These are phyloP conservation scores for Zapus hudsonius DNA, from an alignment of 2,113 vertebrate species.

Conservation along the genomic window DNA sequence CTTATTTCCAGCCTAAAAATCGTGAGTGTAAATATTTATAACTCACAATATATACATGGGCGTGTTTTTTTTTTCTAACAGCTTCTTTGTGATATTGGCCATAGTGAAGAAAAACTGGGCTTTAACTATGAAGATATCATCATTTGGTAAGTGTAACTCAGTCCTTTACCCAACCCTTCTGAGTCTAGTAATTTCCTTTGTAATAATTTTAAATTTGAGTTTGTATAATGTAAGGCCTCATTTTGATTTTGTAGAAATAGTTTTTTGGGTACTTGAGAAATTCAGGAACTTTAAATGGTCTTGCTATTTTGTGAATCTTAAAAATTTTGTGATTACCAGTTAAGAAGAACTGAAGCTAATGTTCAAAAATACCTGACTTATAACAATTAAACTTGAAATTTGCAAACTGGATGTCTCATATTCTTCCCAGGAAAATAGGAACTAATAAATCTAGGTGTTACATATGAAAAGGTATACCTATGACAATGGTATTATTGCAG, in stretches of 20 bases:
- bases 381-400: slow-evolving; percentile 33
- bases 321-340: slow-evolving; percentile 30
- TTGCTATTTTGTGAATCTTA: background rate
- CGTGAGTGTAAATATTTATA: background rate
- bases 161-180: background rate
- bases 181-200: slow-evolving; percentile 29
- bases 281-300: background rate
- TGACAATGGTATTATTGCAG: background rate
- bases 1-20: slow-evolving; percentile 26
- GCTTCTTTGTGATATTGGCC: slow-evolving; percentile 96
- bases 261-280: slow-evolving; percentile 19
- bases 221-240: background rate
- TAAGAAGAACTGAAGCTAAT: slow-evolving; percentile 38
- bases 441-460: background rate
- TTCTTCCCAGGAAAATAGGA: background rate
- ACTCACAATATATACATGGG: background rate
- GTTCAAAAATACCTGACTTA: background rate
- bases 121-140: slow-evolving; percentile 99
- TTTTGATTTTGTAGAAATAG: slow-evolving; percentile 37
- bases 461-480: background rate
- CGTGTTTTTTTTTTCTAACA: slow-evolving; percentile 80
- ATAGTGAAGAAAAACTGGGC: slow-evolving; percentile 95
- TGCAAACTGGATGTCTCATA: background rate
- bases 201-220: slow-evolving; percentile 30
- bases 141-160: slow-evolving; percentile 92